Base-by-base conservation (phyloP, 1,140 invertebrate species). In the Dinoponera quadriceps region DNA sequence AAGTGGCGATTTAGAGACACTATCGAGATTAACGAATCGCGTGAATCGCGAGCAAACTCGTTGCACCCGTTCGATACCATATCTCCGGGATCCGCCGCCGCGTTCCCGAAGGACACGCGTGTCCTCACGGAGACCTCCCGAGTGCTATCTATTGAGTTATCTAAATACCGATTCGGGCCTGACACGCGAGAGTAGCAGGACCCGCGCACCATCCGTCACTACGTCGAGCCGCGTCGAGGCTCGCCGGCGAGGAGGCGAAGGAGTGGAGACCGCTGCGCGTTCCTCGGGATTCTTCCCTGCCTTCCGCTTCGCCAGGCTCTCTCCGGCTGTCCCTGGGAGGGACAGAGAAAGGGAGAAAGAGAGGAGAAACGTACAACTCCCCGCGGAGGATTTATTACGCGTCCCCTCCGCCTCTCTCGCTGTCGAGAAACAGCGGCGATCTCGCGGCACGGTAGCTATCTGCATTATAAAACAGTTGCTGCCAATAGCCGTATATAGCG, bases 401-500 rank as follows among this genome's bases (percentile, higher is more conserved):
- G 87, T 85, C 87, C 89, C 87, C 85, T 88, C 85, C 85, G 84
- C 66, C 73, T 78, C 83, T 85, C 85, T 88, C 86, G 65, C 84
- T 81, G 80, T 44, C 84, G 85, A 54, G 71, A 78, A 84, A 80
- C 88, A 82, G 78, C 82, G 85, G 69, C 63, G 63, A 63, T 74
- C 57, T 75, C 51, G 82, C 82, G 75, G 82, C 69, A 84, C 77
- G 73, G 85, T 81, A 83, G 88, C 88, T 87, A 92, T 92, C 92
- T 91, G 92, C 90, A 93, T 93, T 93, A 92, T 92, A 93, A 93
- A 93, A 90, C 92, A 92, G 90, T 89, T 89, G 88, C 85, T 92
- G 88, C 89, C 88, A 90, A 91, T 90, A 91, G 77, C 91, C 92
- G 89, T 92, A 92, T 92, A 92, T 91, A 93, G 92, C 86, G 83